phyloP scores from a whole-genome alignment of 1,140 invertebrate species.

The Lysiphlebus fabarum region DNA sequence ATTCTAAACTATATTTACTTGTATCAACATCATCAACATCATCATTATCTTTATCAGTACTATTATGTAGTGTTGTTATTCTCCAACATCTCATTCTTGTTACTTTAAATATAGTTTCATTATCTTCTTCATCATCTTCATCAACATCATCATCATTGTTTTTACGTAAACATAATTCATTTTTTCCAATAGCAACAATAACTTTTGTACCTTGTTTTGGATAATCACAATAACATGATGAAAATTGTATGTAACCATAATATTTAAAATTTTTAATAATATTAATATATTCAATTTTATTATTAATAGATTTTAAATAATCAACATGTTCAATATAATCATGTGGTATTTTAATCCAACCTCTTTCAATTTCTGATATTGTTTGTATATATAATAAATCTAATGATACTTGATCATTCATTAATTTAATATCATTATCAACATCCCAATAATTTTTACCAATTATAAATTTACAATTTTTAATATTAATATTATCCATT shows the following conservation, averaged over 20 bases:
- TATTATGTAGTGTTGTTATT: conserved; percentile 78
- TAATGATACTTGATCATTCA: conserved; percentile 75
- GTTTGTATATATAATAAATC: conserved; percentile 88
- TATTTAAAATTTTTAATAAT: conserved; percentile 76
- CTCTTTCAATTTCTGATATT: conserved; percentile 77
- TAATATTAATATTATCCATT: conserved; percentile 59
- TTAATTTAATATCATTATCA: conserved; percentile 75
- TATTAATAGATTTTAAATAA: conserved; percentile 62
- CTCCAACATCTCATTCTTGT: conserved; percentile 95
- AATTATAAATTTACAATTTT: conserved; percentile 38
- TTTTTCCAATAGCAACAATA: conserved; percentile 70
- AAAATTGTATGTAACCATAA: conserved; percentile 86
- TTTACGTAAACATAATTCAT: conserved; percentile 71
- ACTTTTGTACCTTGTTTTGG: conserved; percentile 67
- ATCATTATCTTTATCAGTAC: conserved; percentile 38
- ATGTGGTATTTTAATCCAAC: conserved; percentile 75
- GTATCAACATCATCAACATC: conserved; percentile 32
- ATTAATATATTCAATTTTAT: conserved; percentile 81
- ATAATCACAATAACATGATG: conserved; percentile 74
- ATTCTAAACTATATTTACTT: conserved; percentile 62
- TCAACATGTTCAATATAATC: conserved; percentile 67
- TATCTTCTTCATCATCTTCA: conserved; percentile 44
- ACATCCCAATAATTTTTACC: conserved; percentile 80
- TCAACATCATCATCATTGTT: conserved; percentile 34
- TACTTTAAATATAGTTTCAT: conserved; percentile 84